These are phyloP conservation scores for Pelobates fuscus DNA, from an alignment of 2,113 vertebrate genomes.

Conservation along the genomic window DNA sequence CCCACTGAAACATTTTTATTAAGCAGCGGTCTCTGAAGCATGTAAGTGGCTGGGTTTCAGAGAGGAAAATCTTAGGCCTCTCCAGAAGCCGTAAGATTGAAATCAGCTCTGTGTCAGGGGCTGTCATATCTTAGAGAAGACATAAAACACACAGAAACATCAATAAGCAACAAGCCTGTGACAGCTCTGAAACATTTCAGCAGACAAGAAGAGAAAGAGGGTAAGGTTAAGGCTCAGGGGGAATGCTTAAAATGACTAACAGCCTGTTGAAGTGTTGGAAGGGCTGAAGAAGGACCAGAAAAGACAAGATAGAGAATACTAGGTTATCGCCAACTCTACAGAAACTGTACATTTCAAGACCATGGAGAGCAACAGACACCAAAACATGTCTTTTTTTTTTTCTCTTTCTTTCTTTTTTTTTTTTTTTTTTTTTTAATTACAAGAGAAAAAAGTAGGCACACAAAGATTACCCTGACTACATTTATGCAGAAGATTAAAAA, in stretches of 20 bases:
- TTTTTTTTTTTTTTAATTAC: constrained; percentile 63
- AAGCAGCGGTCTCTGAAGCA: constrained; percentile 76
- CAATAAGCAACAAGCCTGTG: constrained; percentile 99
- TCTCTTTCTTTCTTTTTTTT: too few species aligned
- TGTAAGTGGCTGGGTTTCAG: constrained; percentile 67
- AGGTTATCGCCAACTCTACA: constrained; percentile 94
- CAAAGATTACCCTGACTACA: constrained; percentile 73
- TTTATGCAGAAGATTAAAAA: constrained; percentile 63
- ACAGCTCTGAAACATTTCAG: constrained; percentile 89
- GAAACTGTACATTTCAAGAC: constrained; percentile 79
- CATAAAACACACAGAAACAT: constrained; percentile 99
- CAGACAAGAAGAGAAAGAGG: constrained; percentile 86
- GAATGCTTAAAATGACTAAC: constrained; percentile 86
- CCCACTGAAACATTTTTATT: constrained; percentile 93
- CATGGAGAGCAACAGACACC: constrained; percentile 70
- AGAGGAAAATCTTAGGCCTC: constrained; percentile 70
- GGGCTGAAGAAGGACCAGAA: constrained; percentile 83
- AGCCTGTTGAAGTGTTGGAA: constrained; percentile 88
- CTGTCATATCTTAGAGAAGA: constrained; percentile 93
- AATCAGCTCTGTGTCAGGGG: constrained; percentile 95
- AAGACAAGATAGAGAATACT: constrained; percentile 98
- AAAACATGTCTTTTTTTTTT: constrained; percentile 56
- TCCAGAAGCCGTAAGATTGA: constrained; percentile 89
- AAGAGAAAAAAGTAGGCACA: constrained; percentile 61
- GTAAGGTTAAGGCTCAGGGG: constrained; percentile 94